phyloP scores from a whole-genome alignment of 2,797 vertebrate species.

The Pteronotus mesoamericanus region DNA sequence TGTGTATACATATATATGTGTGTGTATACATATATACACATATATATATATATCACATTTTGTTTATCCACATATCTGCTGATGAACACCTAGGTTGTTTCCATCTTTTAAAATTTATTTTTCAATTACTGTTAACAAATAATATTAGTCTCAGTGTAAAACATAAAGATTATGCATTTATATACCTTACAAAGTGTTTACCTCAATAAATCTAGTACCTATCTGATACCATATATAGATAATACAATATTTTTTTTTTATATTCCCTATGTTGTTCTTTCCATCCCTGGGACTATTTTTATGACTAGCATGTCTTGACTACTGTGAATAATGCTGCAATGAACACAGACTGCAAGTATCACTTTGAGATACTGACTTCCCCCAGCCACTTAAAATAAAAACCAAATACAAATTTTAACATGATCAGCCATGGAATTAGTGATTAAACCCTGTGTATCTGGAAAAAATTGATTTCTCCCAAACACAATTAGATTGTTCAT shows the following conservation, averaged over 20 bases:
- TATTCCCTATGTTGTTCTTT: not conserved
- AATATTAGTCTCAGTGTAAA: not conserved
- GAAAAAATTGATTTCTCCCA: not conserved
- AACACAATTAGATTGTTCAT: not conserved
- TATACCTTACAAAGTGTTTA: not conserved
- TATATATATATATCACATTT: too few relatives aligned
- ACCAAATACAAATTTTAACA: not conserved
- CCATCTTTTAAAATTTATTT: not conserved
- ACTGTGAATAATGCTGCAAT: not conserved
- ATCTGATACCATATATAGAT: too few relatives aligned
- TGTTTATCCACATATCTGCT: not conserved
- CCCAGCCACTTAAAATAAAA: not conserved
- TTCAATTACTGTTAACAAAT: too few relatives aligned
- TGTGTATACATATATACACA: too few relatives aligned
- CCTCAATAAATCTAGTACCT: too few relatives aligned
- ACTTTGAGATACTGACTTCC: not conserved
- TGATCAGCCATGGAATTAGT: not conserved
- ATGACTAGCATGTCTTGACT: not conserved
- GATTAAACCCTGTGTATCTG: not conserved
- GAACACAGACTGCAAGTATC: not conserved
- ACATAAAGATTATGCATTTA: not conserved
- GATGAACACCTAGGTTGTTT: not conserved
- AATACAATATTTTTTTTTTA: not conserved
- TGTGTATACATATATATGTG: too few relatives aligned
- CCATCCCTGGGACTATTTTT: not conserved